Evolutionary conservation across 1,140 invertebrate species (phyloP).

Genomic region (Aphelenchoides fujianensis): DNA sequence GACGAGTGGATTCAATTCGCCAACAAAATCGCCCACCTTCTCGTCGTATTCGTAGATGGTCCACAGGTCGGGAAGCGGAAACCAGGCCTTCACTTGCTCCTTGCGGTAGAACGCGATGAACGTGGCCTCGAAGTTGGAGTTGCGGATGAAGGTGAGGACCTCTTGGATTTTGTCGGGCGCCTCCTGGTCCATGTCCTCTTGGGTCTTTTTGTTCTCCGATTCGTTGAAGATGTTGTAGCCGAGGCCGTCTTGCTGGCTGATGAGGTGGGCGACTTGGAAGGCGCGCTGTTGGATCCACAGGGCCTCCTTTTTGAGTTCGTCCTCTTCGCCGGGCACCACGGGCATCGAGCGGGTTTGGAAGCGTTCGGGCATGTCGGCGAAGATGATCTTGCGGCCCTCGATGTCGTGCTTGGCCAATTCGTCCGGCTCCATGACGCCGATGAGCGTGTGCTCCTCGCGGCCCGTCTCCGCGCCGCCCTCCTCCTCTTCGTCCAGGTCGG

Average conservation of each 20-base stretch:
- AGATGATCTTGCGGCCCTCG: conserved; percentile 78
- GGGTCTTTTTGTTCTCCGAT: conserved; percentile 3
- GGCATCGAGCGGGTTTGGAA: conserved; percentile 74
- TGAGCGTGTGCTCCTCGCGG: conserved; percentile 71
- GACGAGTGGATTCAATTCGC: conserved; percentile 63
- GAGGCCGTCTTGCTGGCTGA: conserved; percentile 73
- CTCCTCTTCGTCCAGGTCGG: conserved; percentile 62
- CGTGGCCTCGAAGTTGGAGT: conserved; percentile 73
- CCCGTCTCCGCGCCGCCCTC: conserved; percentile 62
- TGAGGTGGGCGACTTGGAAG: conserved; percentile 74
- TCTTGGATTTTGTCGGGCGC: conserved; percentile 77
- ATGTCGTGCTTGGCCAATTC: conserved; percentile 93
- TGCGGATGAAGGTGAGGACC: conserved; percentile 89
- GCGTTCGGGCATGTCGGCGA: conserved; percentile 66
- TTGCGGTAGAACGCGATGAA: conserved; percentile 98
- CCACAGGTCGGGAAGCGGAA: conserved; percentile 94
- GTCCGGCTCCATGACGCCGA: conserved; percentile 80
- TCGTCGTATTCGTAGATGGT: conserved; percentile 75
- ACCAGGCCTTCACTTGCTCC: conserved; percentile 89
- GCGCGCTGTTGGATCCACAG: conserved; percentile 95
- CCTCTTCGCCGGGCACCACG: conserved; percentile 72
- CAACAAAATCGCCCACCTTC: no score
- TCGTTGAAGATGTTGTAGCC: neutral
- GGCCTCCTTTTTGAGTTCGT: conserved; percentile 87
- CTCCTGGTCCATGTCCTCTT: conserved; percentile 15